These are phyloP conservation scores for Pogonomyrmex californicus DNA, from an alignment of 1,140 invertebrate species.

Conservation along the genomic window DNA sequence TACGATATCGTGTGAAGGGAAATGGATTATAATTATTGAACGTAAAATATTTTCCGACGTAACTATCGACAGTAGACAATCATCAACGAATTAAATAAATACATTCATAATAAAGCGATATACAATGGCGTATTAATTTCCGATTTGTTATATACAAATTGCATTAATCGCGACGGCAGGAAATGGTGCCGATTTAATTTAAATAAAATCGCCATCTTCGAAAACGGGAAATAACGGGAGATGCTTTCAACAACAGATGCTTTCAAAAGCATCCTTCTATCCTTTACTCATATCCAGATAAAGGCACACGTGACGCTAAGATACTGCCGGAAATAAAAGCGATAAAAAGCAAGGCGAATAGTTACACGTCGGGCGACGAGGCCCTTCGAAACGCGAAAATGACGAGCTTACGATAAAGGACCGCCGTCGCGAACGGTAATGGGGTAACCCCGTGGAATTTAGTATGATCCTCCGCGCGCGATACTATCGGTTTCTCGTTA, in stretches of 20 bases:
- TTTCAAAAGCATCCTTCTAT: slow-evolving; percentile 11
- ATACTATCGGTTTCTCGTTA: slow-evolving; percentile 81
- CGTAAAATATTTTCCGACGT: neutral
- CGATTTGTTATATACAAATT: slow-evolving; percentile 6
- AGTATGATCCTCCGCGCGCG: slow-evolving; percentile 67
- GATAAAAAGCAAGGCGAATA: slow-evolving; percentile 71
- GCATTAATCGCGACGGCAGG: neutral
- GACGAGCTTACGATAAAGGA: slow-evolving; percentile 60
- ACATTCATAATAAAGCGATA: neutral
- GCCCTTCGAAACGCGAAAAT: slow-evolving; percentile 59
- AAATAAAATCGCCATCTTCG: slow-evolving; percentile 61
- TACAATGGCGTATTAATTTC: slow-evolving; percentile 22
- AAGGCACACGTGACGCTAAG: slow-evolving; percentile 55
- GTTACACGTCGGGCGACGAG: slow-evolving; percentile 37
- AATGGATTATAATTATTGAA: slow-evolving; percentile 12
- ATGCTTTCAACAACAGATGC: slow-evolving; percentile 51
- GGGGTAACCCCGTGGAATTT: slow-evolving; percentile 62
- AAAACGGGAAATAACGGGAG: slow-evolving; percentile 70
- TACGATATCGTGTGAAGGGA: neutral
- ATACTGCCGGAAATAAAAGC: slow-evolving; percentile 58
- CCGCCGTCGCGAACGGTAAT: slow-evolving; percentile 45
- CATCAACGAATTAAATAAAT: neutral
- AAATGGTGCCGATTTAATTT: slow-evolving; percentile 45
- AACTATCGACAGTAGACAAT: slow-evolving; percentile 16
- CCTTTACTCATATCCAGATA: slow-evolving; percentile 39